Evolutionary conservation across 2,113 vertebrate species (phyloP), one percentile per base, ranked within the genome.

Genomic region (Heptranchias perlo): DNA sequence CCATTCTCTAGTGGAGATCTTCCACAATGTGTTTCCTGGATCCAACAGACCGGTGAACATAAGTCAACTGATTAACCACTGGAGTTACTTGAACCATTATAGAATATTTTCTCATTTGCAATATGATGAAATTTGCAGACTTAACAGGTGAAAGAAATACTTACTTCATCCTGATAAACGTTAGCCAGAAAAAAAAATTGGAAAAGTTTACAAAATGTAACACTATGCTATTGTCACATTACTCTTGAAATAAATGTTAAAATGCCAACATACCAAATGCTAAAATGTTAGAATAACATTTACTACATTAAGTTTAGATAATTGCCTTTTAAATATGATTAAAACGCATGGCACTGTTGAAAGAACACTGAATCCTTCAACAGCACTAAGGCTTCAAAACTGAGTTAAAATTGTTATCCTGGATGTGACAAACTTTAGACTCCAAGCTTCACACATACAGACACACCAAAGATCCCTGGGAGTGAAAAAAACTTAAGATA

Each of bases 151-250:
- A 69, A 95, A 95, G 4, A 49, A 95, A 91, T 49, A 95, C 94
- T 95, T 69, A 69, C 93, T 65, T 94, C 61, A 94, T 94, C 93
- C 93, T 94, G 93, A 49, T 69, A 39, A 94, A 16, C 52, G 65
- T 52, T 31, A 52, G 94, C 94, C 94, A 95, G 94, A 95, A 73
- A 69, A 95, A 52, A 69, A 31, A 39, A 65, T 44, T 21, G 44
- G 23, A 92, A 31, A 94, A 47, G 28, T 64, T 95, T 73, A 73
- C 47, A 95, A 95, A 95, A 95, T 95, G 47, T 73, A 62, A 39
- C n/a, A 69, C 25, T 49, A 18, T 11, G 28, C 52, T 58, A 91
- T 69, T 95, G 94, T 67, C 3, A 35, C n/a, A 65, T 69, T 49
- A 31, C 47, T 69, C 44, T 67, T 61, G 28, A 92, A 61, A 21